Percentiles rank a stretch among this genome's conserved stretches.
These are phyloP conservation scores for Coilia nasus DNA, from an alignment of 2,797 vertebrate genomes.

Conservation along the genomic window DNA sequence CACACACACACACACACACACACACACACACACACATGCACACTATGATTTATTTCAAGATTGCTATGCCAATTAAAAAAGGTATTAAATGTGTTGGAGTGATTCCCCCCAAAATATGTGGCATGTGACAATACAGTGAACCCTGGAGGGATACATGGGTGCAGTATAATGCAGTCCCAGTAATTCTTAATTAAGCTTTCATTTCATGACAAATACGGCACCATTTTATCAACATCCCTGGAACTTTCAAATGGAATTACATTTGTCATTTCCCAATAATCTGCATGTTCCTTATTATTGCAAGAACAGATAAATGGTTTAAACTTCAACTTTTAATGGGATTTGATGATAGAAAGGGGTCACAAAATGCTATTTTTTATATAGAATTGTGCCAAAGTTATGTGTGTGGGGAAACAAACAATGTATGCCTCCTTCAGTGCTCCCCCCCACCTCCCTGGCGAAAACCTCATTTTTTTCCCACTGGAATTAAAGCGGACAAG, in stretches of 20 bases:
- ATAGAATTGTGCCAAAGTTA: not conserved
- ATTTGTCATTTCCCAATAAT: conserved; percentile 61
- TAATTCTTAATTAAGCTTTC: conserved; percentile 61
- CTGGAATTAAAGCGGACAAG: conserved; percentile 24
- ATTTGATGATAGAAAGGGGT: conserved; percentile 31
- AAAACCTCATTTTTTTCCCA: not conserved
- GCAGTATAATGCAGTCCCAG: conserved; percentile 46
- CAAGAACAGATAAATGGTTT: conserved; percentile 50
- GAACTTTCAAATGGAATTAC: conserved; percentile 64
- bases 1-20: not conserved
- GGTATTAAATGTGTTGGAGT: conserved; percentile 35
- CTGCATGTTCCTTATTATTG: conserved; percentile 52
- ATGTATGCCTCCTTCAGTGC: not conserved
- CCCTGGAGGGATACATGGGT: conserved; percentile 51
- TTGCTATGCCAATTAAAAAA: conserved; percentile 39
- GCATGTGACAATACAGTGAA: conserved; percentile 44
- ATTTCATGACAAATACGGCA: conserved; percentile 58
- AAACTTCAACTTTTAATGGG: conserved; percentile 52
- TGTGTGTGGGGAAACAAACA: not conserved
- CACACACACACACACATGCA: too few relatives aligned
- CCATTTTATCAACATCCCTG: conserved; percentile 57
- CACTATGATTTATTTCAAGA: conserved; percentile 38
- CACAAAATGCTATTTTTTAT: conserved; percentile 15
- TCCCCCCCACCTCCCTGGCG: not conserved
- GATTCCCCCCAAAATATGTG: conserved; percentile 41